Evolutionary conservation across 2,888 invertebrate genomes (phyloP).

Genomic region (Lottia scabra): DNA sequence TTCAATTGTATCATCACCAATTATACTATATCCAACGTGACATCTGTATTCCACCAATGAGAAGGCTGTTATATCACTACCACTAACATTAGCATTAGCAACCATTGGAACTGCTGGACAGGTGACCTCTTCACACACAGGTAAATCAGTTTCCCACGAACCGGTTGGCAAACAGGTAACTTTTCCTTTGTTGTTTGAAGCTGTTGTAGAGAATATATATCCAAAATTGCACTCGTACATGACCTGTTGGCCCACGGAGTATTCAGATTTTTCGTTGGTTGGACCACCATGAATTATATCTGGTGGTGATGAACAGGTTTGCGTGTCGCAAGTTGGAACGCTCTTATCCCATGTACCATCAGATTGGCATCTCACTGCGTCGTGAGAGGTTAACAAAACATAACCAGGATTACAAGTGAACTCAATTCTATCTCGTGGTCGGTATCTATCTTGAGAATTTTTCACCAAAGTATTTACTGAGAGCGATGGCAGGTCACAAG

Average conservation of each 20-base stretch:
- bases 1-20: conserved; percentile 36
- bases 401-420: conserved; percentile 51
- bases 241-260: conserved; percentile 45
- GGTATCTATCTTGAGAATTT: conserved; percentile 26
- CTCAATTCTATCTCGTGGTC: conserved; percentile 33
- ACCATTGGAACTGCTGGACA: conserved; percentile 55
- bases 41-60: conserved; percentile 59
- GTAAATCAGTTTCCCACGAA: conserved; percentile 56
- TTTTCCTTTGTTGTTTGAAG: conserved; percentile 32
- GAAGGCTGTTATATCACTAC: conserved; percentile 42
- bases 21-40: conserved; percentile 58
- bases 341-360: conserved; percentile 58
- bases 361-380: conserved; percentile 45
- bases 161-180: conserved; percentile 57
- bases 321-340: conserved; percentile 55
- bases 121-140: conserved; percentile 51
- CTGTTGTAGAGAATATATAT: conserved; percentile 33
- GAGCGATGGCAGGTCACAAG: conserved; percentile 45
- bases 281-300: conserved; percentile 54
- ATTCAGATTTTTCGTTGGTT: conserved; percentile 30
- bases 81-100: conserved; percentile 38
- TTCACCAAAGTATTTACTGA: conserved; percentile 44
- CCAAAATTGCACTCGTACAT: conserved; percentile 48
- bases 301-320: conserved; percentile 49
- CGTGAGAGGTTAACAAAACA: conserved; percentile 43